These are phyloP conservation scores for Drosophila teissieri DNA, from an alignment of 1,140 invertebrate genomes.

Conservation along the genomic window DNA sequence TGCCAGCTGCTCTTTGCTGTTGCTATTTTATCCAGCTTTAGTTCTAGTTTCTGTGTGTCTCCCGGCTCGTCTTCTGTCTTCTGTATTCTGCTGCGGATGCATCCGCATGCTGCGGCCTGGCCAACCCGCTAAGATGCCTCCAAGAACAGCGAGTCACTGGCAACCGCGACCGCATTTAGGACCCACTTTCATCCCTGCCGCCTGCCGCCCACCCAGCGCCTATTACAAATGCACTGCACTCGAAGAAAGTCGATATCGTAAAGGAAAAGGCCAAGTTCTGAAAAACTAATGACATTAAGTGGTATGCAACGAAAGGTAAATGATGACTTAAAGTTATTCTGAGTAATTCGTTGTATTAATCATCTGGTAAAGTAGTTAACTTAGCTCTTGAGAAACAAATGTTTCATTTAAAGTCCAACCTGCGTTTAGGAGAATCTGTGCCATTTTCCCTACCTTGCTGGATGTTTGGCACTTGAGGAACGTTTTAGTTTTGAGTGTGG, in stretches of 20 bases:
- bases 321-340: too few relatives aligned
- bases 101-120: constrained; percentile 28
- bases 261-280: too few relatives aligned
- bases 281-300: too few relatives aligned
- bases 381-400: neutral
- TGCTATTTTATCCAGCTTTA: neutral
- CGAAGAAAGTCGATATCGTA: neutral
- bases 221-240: constrained; percentile 24
- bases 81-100: constrained; percentile 32
- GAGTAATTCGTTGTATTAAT: too few relatives aligned
- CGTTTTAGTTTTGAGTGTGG: constrained; percentile 34
- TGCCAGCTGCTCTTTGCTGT: constrained; percentile 7
- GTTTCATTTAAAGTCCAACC: neutral
- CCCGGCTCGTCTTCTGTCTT: constrained; percentile 9
- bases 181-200: neutral
- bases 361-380: too few relatives aligned
- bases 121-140: constrained; percentile 50
- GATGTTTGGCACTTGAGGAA: constrained; percentile 1
- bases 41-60: neutral
- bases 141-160: constrained; percentile 65
- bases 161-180: constrained; percentile 71
- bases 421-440: neutral
- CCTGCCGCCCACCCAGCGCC: neutral
- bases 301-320: too few relatives aligned
- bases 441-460: neutral